phyloP scores from a whole-genome alignment of 2,888 invertebrate species.

The Ophioninae sp. region DNA sequence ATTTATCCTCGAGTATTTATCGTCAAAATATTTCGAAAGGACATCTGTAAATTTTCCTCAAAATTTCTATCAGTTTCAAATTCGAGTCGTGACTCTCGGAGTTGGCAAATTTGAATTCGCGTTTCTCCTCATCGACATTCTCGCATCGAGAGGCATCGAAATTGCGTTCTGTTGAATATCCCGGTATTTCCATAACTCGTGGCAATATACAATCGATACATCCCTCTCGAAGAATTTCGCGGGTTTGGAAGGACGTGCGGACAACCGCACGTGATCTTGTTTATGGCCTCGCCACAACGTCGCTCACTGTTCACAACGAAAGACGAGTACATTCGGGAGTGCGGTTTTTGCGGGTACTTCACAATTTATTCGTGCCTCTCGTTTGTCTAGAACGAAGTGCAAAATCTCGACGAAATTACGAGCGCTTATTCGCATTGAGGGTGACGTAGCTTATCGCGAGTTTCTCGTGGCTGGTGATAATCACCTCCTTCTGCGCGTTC shows the following conservation, averaged over 20 bases:
- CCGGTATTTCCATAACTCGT: slow-evolving; percentile 8
- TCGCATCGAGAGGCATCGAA: background rate
- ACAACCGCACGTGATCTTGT: slow-evolving; percentile 17
- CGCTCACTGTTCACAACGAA: background rate
- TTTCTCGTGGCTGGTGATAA: slow-evolving; percentile 44
- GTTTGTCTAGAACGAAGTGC: background rate
- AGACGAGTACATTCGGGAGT: slow-evolving; percentile 4
- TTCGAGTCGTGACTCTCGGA: background rate
- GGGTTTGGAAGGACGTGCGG: background rate
- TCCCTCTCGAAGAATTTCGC: background rate
- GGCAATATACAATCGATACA: slow-evolving; percentile 12
- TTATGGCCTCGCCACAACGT: slow-evolving; percentile 21
- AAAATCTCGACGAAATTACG: slow-evolving; percentile 54
- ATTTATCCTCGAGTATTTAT: background rate
- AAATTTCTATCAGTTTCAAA: background rate
- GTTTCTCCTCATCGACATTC: background rate
- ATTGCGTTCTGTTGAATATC: background rate
- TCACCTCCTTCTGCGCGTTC: slow-evolving; percentile 28
- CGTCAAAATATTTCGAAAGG: background rate
- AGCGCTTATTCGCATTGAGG: slow-evolving; percentile 43
- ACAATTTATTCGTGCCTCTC: slow-evolving; percentile 43
- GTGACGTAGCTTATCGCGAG: slow-evolving; percentile 46
- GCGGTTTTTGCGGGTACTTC: slow-evolving; percentile 19
- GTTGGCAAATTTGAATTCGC: background rate
- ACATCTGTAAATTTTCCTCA: background rate